Base-by-base conservation (phyloP, 1,140 invertebrate species). In the Trissolcus basalis region DNA sequence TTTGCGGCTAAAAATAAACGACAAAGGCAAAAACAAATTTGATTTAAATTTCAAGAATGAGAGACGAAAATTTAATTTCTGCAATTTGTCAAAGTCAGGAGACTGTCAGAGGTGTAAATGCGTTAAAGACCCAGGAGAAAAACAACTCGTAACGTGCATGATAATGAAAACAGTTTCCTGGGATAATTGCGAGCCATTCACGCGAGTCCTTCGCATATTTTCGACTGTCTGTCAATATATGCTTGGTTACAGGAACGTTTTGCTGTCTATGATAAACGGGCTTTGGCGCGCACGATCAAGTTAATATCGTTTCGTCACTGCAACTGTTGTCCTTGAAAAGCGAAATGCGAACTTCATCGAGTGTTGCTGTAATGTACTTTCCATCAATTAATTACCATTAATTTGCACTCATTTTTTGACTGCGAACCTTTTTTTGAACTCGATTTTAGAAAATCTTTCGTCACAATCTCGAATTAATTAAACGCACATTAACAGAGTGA, bases 241-340 rank as follows among this genome's bases (percentile, higher is more conserved):
- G 15, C 10, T 15, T 12, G 12, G 10, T 16, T 45, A 13, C 15
- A 7, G 51, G 43, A 39, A 50, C 49, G 39, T 9, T 39, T 54
- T 63, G 48, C 60, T 53, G 50, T 64, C 51, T 27, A 56, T n/a
- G 36, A 56, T 41, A 27, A 54, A 12, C 43, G 50, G 6, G 8
- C 36, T 39, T 39, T 39, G n/a, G 47, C 54, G 15, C 19, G 14
- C 35, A 47, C n/a, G 33, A 58, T 59, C 27, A 16, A 48, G 47
- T 35, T 36, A 49, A 60, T 27, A 27, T 27, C 69, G 51, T 50
- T 74, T 74, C 77, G 70, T 67, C 61, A 67, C 14, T 51, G 32
- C 7, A 39, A 61, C n/a, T 41, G 45, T 10, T 53, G 67, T 63
- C 72, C 63, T 79, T 79, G 77, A 59, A 75, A 72, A 79, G 63